These are phyloP conservation scores for Parotocinclus haroldoi DNA, from an alignment of 2,797 vertebrate species.

Conservation along the genomic window DNA sequence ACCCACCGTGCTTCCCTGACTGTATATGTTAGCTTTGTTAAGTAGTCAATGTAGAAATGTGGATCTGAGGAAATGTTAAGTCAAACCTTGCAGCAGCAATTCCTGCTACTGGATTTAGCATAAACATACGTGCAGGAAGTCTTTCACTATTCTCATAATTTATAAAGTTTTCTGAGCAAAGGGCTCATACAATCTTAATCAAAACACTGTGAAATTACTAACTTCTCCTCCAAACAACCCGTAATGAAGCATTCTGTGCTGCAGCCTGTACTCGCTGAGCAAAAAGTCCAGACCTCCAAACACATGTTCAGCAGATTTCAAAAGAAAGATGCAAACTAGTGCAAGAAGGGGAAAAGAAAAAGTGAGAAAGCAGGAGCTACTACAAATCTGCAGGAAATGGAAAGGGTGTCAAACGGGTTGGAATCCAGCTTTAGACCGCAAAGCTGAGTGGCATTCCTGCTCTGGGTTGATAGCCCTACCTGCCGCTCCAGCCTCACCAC, in stretches of 20 bases:
- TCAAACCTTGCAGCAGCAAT: no score
- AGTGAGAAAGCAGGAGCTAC: constrained; percentile 17
- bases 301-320: constrained; percentile 52
- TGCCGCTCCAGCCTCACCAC: constrained; percentile 44
- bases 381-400: constrained; percentile 39
- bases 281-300: constrained; percentile 44
- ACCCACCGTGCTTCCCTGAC: no score
- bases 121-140: no score
- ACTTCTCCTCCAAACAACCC: constrained; percentile 48
- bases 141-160: no score
- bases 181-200: constrained; percentile 27
- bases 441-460: constrained; percentile 44
- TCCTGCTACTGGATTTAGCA: no score
- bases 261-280: constrained; percentile 32
- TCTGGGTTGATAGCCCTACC: constrained; percentile 44
- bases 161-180: constrained; percentile 3
- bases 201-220: constrained; percentile 30
- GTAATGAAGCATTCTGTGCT: constrained; percentile 49
- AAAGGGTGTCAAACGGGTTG: constrained; percentile 42
- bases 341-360: constrained; percentile 3
- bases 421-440: constrained; percentile 39
- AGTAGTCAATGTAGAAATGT: no score
- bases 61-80: no score
- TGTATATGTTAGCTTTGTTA: no score
- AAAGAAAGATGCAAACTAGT: constrained; percentile 31